phyloP scores from a whole-genome alignment of 2,797 vertebrate species.

The Atherinosoma microstoma region DNA sequence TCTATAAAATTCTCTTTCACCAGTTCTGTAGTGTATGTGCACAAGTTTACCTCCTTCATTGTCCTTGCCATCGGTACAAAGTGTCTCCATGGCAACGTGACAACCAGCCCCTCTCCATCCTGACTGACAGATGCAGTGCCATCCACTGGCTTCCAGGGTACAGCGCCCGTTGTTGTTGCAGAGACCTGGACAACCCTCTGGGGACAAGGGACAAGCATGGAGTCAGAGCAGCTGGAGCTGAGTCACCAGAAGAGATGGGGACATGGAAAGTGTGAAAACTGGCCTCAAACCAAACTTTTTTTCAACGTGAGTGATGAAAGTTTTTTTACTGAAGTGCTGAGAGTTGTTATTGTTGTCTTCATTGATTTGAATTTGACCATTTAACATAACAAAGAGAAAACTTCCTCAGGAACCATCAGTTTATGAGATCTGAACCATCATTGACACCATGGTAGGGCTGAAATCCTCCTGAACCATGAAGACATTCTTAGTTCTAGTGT shows the following conservation, averaged over 20 bases:
- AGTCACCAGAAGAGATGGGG: background rate
- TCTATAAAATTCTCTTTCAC: background rate
- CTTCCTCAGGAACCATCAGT: too few relatives aligned
- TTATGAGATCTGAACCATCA: conserved; percentile 33
- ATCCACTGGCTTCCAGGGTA: conserved; percentile 95
- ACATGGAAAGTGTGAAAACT: conserved; percentile 15
- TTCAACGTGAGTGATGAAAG: conserved; percentile 40
- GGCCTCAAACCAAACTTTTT: conserved; percentile 51
- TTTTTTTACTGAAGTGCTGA: conserved; percentile 50
- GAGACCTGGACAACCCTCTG: conserved; percentile 97
- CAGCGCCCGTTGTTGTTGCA: conserved; percentile 99
- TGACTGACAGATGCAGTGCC: conserved; percentile 98
- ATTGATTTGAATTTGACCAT: too few relatives aligned
- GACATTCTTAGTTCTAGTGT: too few relatives aligned
- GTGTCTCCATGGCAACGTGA: conserved; percentile 98
- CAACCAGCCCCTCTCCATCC: conserved; percentile 97
- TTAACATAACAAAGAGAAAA: too few relatives aligned
- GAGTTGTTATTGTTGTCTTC: background rate
- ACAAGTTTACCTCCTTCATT: conserved; percentile 93
- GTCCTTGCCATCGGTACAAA: conserved; percentile 96
- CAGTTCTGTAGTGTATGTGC: background rate
- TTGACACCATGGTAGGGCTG: conserved; percentile 5
- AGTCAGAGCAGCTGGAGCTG: conserved; percentile 38
- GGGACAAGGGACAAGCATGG: conserved; percentile 43
- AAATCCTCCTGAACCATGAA: too few relatives aligned